Conservation (phyloP, 2,797 vertebrate genomes). For the Halcyon smyrnensis region DNA sequence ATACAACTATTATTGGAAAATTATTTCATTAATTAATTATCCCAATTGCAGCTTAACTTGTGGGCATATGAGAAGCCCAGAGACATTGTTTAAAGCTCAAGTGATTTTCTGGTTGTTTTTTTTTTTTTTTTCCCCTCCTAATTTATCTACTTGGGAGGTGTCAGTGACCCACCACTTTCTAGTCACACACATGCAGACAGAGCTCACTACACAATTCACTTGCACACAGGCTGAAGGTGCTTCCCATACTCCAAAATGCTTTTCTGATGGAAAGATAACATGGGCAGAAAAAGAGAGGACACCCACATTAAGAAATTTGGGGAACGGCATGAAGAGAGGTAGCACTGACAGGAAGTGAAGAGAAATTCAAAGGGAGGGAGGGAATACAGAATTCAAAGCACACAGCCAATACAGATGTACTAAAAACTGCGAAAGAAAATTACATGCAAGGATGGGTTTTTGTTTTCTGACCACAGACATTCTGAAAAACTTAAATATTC, state of each 20-base stretch:
- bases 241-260: not conserved
- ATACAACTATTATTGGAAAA: conserved; percentile 1
- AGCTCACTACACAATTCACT: not conserved
- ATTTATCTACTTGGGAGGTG: not conserved
- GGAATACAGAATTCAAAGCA: not conserved
- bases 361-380: not conserved
- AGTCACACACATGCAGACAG: not conserved
- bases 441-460: not conserved
- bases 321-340: not conserved
- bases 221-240: not conserved
- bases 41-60: not conserved
- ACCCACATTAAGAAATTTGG: not conserved
- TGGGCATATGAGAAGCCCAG: not conserved
- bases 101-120: not conserved
- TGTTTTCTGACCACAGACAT: not conserved
- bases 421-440: not conserved
- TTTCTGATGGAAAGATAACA: not conserved
- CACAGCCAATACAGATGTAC: not conserved
- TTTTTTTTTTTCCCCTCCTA: not conserved
- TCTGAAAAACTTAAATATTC: not conserved
- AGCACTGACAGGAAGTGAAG: not conserved
- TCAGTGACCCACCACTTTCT: not conserved
- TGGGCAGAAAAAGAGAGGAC: not conserved
- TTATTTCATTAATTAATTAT: conserved; percentile 53
- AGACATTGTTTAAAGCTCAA: not conserved